Percentiles rank a stretch among this genome's conserved stretches.
Evolutionary conservation across 2,888 invertebrate genomes (phyloP).

Genomic region (Drosophila meridiana): DNA sequence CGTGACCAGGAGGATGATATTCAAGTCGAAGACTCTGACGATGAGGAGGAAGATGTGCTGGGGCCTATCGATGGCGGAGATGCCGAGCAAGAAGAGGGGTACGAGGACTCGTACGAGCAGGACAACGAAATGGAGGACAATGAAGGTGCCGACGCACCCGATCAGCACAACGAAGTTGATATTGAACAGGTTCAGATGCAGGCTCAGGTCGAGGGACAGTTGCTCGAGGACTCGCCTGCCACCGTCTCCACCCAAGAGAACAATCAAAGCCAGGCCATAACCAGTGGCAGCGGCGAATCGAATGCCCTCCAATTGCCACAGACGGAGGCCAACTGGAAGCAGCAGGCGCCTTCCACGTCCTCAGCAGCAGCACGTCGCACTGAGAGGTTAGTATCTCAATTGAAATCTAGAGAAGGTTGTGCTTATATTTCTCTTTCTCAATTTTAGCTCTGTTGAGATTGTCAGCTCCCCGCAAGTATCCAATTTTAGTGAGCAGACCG

Average conservation of each 20-base stretch:
- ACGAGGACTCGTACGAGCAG: constrained; percentile 86
- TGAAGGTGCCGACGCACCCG: constrained; percentile 84
- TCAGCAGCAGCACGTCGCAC: constrained; percentile 77
- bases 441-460: constrained; percentile 90
- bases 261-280: constrained; percentile 90
- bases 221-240: constrained; percentile 53
- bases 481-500: constrained; percentile 87
- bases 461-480: constrained; percentile 93
- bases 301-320: constrained; percentile 78
- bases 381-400: constrained; percentile 68
- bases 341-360: constrained; percentile 80
- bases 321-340: constrained; percentile 78
- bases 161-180: constrained; percentile 87
- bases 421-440: not conserved
- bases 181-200: constrained; percentile 88
- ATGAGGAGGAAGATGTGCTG: constrained; percentile 87
- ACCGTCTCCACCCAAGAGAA: constrained; percentile 82
- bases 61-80: constrained; percentile 84
- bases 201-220: constrained; percentile 82
- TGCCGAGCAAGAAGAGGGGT: constrained; percentile 87
- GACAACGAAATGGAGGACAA: constrained; percentile 87
- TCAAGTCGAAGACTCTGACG: constrained; percentile 92
- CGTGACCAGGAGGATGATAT: constrained; percentile 94
- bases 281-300: constrained; percentile 90
- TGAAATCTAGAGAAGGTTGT: not conserved